Percentiles rank a stretch among this genome's conserved stretches.
These are phyloP conservation scores for Drosophila punjabiensis DNA, from an alignment of 1,140 invertebrate species.

Conservation along the genomic window DNA sequence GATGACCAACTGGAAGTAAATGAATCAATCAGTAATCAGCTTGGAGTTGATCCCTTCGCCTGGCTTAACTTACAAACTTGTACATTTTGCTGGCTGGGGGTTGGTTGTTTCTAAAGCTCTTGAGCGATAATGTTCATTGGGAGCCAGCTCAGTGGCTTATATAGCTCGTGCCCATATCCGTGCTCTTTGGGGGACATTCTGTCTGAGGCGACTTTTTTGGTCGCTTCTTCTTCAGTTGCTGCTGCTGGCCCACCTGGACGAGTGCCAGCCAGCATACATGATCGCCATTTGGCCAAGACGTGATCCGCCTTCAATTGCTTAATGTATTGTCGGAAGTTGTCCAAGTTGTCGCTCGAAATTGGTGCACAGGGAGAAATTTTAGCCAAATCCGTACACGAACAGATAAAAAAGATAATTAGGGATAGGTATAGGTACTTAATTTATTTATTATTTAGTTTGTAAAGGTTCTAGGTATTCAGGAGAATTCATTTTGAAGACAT, in stretches of 20 bases:
- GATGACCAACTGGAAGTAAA: conserved; percentile 55
- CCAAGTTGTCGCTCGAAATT: conserved; percentile 3
- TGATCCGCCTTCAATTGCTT: conserved; percentile 53
- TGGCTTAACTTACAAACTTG: conserved; percentile 75
- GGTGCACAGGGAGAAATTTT: conserved; percentile 13
- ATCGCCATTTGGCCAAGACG: conserved; percentile 41
- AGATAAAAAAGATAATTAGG: no score
- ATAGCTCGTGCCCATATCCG: conserved; percentile 59
- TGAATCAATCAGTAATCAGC: background rate
- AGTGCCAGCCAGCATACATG: conserved; percentile 49
- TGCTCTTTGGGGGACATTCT: conserved; percentile 50
- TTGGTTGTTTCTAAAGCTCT: conserved; percentile 52
- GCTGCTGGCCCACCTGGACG: conserved; percentile 26
- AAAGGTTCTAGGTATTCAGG: background rate
- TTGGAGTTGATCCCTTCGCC: background rate
- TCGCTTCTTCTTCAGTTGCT: conserved; percentile 45
- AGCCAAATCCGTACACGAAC: background rate
- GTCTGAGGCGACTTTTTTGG: conserved; percentile 34
- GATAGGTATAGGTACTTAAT: accelerated
- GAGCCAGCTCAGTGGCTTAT: conserved; percentile 49
- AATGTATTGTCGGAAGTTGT: conserved; percentile 62
- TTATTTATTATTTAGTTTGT: no score
- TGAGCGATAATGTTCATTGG: conserved; percentile 57
- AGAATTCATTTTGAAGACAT: no score
- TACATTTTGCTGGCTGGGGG: conserved; percentile 66